Base-by-base conservation (phyloP, 2,113 vertebrate species). In the Fulica atra region DNA sequence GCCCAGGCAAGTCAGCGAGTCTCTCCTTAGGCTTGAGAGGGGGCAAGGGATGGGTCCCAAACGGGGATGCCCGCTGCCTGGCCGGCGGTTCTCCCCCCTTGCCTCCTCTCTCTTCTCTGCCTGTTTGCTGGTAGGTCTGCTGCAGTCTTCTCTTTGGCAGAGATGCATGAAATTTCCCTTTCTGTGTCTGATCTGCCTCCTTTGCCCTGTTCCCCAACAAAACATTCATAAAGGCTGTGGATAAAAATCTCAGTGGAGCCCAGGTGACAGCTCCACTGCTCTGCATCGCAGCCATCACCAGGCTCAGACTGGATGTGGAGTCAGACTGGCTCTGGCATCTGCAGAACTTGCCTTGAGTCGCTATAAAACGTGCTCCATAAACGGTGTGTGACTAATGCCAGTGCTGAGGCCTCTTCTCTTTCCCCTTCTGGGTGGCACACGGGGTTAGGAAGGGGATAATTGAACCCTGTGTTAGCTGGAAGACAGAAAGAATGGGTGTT, bases 21-120 rank as follows among this genome's bases (percentile, higher is more conserved):
- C 53, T 28, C 21, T 18, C 12, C 26, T 17, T 6, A 4, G 36
- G 31, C 25, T 10, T 40, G 66, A 23, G 23, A n/a, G 57, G 1
- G 10, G 38, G 85, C 23, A 9, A 68, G 53, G 35, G 68, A 29
- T 2, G 1, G n/a, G 16, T 35, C 23, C 64, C 26, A 23, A 7
- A 6, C 3, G 0, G 18, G n/a, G 56, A 4, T 38, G 11, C 17
- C 3, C 2, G 21, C 18, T 72, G 18, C 16, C 9, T 42, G 11
- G 17, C 16, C 35, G n/a, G 25, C 1, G 0, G 17, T 31, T 53
- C 46, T 36, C 11, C 40, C 28, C 23, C 36, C 15, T 70, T 20
- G 14, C 21, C 36, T 44, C 18, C 53, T 24, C 56, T 60, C 42
- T 40, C 31, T 16, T 11, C 25, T 38, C 23, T 15, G 19, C 1